These are phyloP conservation scores for Clinocottus analis DNA, from an alignment of 2,113 vertebrate genomes.

Conservation along the genomic window DNA sequence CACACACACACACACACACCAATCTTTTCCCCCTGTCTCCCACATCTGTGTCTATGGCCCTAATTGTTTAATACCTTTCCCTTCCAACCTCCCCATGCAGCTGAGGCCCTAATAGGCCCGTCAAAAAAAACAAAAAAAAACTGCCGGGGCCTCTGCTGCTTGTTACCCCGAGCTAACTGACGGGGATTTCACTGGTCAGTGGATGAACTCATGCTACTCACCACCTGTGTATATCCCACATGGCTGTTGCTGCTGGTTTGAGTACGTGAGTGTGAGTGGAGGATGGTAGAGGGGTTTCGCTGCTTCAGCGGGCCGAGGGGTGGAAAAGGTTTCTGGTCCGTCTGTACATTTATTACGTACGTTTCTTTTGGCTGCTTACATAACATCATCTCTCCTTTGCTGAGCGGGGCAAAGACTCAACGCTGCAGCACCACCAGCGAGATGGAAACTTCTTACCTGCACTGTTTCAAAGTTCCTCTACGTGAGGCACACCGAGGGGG, in stretches of 20 bases:
- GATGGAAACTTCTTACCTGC: conserved; percentile 16
- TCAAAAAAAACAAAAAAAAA: conserved; percentile 56
- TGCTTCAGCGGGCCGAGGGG: conserved; percentile 3
- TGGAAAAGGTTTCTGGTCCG: conserved; percentile 9
- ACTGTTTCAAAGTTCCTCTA: conserved; percentile 12
- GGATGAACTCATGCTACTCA: conserved; percentile 46
- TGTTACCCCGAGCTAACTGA: conserved; percentile 33
- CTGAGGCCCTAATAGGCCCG: conserved; percentile 57
- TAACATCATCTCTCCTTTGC: conserved; percentile 2
- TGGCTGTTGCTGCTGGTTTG: conserved; percentile 13
- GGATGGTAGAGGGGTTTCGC: conserved; percentile 21
- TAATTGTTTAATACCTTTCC: conserved; percentile 67
- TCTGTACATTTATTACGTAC: conserved; percentile 37
- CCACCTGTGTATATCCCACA: conserved; percentile 58
- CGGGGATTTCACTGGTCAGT: conserved; percentile 50
- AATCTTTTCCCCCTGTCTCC: conserved; percentile 32
- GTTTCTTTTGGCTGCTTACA: background rate
- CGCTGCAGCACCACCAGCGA: background rate
- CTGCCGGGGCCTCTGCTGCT: conserved; percentile 32
- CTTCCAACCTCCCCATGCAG: conserved; percentile 40
- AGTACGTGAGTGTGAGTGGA: conserved; percentile 22
- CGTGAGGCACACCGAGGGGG: background rate
- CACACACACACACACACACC: conserved; percentile 33
- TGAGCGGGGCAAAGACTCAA: background rate
- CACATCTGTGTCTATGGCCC: conserved; percentile 57